These are phyloP conservation scores for Boleophthalmus pectinirostris DNA, from an alignment of 2,113 vertebrate genomes.

Conservation along the genomic window DNA sequence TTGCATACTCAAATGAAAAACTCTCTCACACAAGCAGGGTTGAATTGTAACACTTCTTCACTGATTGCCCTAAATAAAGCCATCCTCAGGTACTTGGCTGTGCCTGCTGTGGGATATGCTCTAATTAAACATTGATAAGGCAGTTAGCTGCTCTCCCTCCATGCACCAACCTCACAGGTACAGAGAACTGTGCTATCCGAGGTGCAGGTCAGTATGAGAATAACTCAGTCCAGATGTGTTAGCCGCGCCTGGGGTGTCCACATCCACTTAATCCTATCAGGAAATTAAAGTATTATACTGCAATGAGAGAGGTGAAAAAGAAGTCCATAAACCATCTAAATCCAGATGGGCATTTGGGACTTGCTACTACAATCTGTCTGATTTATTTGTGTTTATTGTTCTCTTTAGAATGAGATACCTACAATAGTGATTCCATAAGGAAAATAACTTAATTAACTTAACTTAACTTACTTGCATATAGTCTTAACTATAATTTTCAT, in stretches of 20 bases:
- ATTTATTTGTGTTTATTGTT: neutral
- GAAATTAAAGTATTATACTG: constrained; percentile 60
- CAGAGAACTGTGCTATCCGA: constrained; percentile 51
- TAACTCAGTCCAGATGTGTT: constrained; percentile 68
- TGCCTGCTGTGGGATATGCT: constrained; percentile 19
- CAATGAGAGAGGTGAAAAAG: constrained; percentile 24
- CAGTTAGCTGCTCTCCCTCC: constrained; percentile 32
- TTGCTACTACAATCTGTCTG: neutral
- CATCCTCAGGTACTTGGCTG: constrained; percentile 8
- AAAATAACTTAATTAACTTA: neutral
- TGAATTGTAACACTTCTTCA: constrained; percentile 18
- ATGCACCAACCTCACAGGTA: constrained; percentile 35
- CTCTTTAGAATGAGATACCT: neutral
- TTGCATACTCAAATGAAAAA: constrained; percentile 23
- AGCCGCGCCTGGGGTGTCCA: constrained; percentile 24
- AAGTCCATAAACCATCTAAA: neutral
- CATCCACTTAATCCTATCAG: constrained; percentile 43
- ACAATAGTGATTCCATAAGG: neutral
- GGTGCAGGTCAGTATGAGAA: constrained; percentile 54
- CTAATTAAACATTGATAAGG: constrained; percentile 56
- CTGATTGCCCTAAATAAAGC: constrained; percentile 4
- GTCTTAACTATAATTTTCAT: neutral
- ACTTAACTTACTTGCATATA: too few species aligned
- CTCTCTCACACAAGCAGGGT: neutral
- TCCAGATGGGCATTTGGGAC: neutral